These are phyloP conservation scores for Hydrozoanthus gracilis DNA, from an alignment of 92 coral and sea anemone species.

Conservation along the genomic window DNA sequence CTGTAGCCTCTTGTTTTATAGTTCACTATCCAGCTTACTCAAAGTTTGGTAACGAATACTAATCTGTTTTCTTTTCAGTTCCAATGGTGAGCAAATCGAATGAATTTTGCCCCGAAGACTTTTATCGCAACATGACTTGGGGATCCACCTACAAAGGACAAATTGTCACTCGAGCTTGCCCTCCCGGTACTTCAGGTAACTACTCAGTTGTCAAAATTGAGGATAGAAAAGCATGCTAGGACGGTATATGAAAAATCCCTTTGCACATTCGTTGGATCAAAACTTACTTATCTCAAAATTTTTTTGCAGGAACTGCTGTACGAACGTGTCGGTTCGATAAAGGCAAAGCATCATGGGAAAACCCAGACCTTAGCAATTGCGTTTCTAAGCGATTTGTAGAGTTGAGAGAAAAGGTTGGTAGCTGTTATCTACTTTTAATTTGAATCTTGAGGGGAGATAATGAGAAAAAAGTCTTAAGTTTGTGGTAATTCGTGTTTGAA, in stretches of 20 bases:
- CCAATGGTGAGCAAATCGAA: slow-evolving; percentile 21
- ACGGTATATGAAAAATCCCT: not conserved
- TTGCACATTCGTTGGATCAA: not conserved
- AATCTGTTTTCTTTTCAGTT: slow-evolving; percentile 15
- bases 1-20: no score
- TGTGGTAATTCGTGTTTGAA: no score
- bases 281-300: not conserved
- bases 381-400: slow-evolving; percentile 64
- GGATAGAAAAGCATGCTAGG: not conserved
- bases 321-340: slow-evolving; percentile 52
- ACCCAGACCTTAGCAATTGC: slow-evolving; percentile 78
- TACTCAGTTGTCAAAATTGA: not conserved
- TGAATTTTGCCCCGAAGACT: slow-evolving; percentile 66
- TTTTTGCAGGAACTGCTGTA: slow-evolving; percentile 58
- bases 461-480: no score
- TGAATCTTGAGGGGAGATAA: no score
- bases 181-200: slow-evolving; percentile 71
- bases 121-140: slow-evolving; percentile 69
- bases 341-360: slow-evolving; percentile 72
- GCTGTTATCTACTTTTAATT: no score
- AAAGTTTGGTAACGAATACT: no score
- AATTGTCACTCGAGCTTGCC: slow-evolving; percentile 55
- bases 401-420: slow-evolving; percentile 61
- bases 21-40: no score
- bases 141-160: slow-evolving; percentile 62